phyloP scores from a whole-genome alignment of 2,888 invertebrate species.

The Megastigmus dorsalis region DNA sequence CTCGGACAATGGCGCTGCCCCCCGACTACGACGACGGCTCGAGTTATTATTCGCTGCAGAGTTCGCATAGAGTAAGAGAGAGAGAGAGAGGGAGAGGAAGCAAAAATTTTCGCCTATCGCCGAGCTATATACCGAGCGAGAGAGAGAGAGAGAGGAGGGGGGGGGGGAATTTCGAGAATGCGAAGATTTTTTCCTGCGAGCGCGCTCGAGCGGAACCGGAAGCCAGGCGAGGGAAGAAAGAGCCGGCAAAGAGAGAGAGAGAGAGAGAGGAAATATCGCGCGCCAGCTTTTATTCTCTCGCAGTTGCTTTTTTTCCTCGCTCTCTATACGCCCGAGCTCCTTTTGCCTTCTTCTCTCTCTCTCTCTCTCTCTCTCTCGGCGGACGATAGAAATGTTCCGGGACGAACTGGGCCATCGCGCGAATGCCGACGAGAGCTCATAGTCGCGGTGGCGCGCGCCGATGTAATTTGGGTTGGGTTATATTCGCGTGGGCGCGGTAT shows the following conservation, averaged over 20 bases:
- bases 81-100: background rate
- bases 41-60: constrained; percentile 65
- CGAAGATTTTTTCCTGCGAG: constrained; percentile 43
- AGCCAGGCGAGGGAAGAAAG: background rate
- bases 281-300: background rate
- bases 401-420: constrained; percentile 17
- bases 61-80: too few species aligned
- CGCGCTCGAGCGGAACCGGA: background rate
- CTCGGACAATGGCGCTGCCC: background rate
- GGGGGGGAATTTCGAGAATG: constrained; percentile 39
- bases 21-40: too few species aligned
- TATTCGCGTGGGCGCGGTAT: too few species aligned
- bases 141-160: background rate
- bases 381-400: constrained; percentile 7
- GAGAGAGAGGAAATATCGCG: constrained; percentile 27
- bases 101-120: constrained; percentile 25
- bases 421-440: background rate
- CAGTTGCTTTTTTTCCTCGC: too few species aligned
- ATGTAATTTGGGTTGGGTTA: too few species aligned
- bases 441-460: too few species aligned
- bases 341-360: background rate
- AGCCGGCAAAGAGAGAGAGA: constrained; percentile 5
- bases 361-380: background rate
- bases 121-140: too few species aligned
- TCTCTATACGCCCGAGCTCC: too few species aligned